Evolutionary conservation across 2,113 vertebrate genomes (phyloP), one percentile per base, ranked within the genome.

Genomic region (Nesoenas mayeri): DNA sequence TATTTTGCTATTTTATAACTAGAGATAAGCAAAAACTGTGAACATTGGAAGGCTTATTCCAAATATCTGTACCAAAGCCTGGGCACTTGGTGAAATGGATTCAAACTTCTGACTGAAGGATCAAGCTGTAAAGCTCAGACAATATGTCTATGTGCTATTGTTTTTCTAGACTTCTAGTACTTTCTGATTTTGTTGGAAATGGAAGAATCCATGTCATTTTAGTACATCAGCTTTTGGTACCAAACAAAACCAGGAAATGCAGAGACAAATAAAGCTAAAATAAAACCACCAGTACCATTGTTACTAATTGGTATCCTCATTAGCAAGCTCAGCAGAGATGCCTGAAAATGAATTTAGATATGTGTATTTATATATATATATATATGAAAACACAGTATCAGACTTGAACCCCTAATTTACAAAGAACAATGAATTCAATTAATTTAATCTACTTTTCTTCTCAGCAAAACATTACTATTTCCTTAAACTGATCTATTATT

Each of bases 381-480:
- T 47, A 34, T 64, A 90, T 1, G 5, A 79, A 73, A 62, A 71
- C 73, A 69, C 42, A 75, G 64, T 66, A 84, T 70, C 74, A 83
- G 47, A 86, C 83, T 64, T 83, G 28, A 93, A 74, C 64, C 36
- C 92, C 86, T 93, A 91, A 95, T 95, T 97, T 91, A 91, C 60
- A 82, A 89, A 86, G 93, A 96, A 96, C 97, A 95, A 97, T 84
- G 96, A 86, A 97, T 94, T 96, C 91, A 94, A 82, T 95, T 96
- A 96, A 95, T 96, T 96, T 95, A 91, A 80, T 54, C 34, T 89
- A 77, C 85, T 95, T 93, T 96, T 95, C 56, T 93, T 89, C 88
- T 89, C 58, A 85, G 89, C 48, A 94, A 86, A 96, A 77, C 57
- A 94, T 94, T 87, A 79, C 67, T 70, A 73, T 92, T 94, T 95